Conservation (phyloP, 1,140 invertebrate species). For the Tetranychus urticae region DNA sequence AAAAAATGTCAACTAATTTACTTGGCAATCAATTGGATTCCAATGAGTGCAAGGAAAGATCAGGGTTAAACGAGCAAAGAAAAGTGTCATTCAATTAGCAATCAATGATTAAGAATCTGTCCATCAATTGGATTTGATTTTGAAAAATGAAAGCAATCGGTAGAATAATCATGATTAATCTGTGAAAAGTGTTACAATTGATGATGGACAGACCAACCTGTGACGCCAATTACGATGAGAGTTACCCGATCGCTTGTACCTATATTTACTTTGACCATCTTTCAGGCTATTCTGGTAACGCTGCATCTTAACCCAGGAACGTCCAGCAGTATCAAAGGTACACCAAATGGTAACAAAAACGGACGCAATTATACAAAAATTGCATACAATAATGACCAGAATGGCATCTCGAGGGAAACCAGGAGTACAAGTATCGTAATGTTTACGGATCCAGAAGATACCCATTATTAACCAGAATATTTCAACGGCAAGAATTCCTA, state of each 20-base stretch:
- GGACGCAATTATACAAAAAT: conserved; percentile 45
- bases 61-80: too few relatives aligned
- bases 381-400: conserved; percentile 52
- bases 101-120: neutral
- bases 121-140: neutral
- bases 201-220: conserved; percentile 28
- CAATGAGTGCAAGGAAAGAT: too few relatives aligned
- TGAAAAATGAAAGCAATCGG: neutral
- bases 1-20: too few relatives aligned
- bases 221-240: conserved; percentile 62
- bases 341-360: conserved; percentile 60
- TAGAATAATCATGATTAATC: neutral
- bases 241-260: conserved; percentile 51
- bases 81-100: too few relatives aligned
- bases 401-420: conserved; percentile 42
- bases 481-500: conserved; percentile 45
- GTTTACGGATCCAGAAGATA: conserved; percentile 41
- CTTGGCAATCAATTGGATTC: too few relatives aligned
- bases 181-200: too few relatives aligned
- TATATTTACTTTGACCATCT: conserved; percentile 42
- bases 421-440: conserved; percentile 41
- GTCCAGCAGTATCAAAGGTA: conserved; percentile 58
- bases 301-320: conserved; percentile 85
- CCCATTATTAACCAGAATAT: conserved; percentile 47
- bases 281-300: conserved; percentile 58